These are phyloP conservation scores for Cotesia vestalis DNA, from an alignment of 1,140 invertebrate species.

Conservation along the genomic window DNA sequence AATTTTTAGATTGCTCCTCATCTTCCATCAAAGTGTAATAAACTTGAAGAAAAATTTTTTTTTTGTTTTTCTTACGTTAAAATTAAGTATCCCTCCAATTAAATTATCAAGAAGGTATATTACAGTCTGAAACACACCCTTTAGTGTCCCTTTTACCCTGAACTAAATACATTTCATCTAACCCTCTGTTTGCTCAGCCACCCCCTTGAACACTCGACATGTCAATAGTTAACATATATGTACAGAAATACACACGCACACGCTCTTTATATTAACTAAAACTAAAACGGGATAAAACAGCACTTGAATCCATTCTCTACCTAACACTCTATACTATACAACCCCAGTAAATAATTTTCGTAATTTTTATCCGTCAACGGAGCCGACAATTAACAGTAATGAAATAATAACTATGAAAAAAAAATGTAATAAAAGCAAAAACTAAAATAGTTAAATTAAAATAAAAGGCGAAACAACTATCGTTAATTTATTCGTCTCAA, in stretches of 20 bases:
- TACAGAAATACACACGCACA: neutral
- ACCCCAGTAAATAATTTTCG: too few relatives aligned
- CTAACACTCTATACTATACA: too few relatives aligned
- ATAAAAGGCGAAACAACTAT: neutral
- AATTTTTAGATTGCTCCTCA: neutral
- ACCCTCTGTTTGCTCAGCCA: conserved; percentile 16
- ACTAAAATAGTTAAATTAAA: conserved; percentile 3
- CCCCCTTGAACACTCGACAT: conserved; percentile 13
- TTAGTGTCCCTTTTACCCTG: neutral
- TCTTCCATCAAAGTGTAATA: too few relatives aligned
- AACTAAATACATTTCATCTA: conserved; percentile 17
- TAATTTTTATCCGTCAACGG: too few relatives aligned
- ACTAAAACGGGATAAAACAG: neutral
- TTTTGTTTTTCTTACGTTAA: neutral
- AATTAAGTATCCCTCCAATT: conserved; percentile 15
- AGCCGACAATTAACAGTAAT: too few relatives aligned
- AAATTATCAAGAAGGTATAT: conserved; percentile 5
- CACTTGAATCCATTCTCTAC: neutral
- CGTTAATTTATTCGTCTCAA: conserved; percentile 21
- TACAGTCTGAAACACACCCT: conserved; percentile 15
- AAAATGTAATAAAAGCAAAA: neutral
- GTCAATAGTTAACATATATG: neutral
- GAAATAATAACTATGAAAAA: neutral
- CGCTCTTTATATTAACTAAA: neutral
- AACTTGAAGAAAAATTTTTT: neutral